A percentile compares a stretch with the other conserved stretches of the same genome.
These are phyloP conservation scores for Cantharis nigra DNA, from an alignment of 2,888 invertebrate species.

Conservation along the genomic window DNA sequence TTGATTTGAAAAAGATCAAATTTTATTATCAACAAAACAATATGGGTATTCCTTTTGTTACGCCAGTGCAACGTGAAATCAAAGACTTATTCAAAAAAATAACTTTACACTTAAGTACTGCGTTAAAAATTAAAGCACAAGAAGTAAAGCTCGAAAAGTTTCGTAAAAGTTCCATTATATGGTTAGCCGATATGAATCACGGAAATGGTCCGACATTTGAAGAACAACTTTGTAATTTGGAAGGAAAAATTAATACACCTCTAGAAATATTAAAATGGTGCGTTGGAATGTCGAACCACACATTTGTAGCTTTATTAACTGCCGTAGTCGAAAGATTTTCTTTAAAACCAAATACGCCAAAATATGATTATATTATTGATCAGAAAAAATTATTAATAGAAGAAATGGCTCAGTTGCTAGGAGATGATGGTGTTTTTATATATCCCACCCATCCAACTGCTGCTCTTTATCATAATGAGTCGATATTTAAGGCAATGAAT, in stretches of 20 bases:
- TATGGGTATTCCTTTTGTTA: conserved; percentile 70
- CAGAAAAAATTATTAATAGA: conserved; percentile 65
- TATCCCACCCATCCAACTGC: conserved; percentile 89
- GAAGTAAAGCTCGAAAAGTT: conserved; percentile 65
- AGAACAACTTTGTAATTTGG: conserved; percentile 67
- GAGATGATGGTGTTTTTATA: conserved; percentile 83
- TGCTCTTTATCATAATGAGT: conserved; percentile 88
- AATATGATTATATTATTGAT: conserved; percentile 64
- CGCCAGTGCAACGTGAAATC: conserved; percentile 76
- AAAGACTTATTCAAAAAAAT: conserved; percentile 66
- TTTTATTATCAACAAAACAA: conserved; percentile 84
- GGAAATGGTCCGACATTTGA: conserved; percentile 67
- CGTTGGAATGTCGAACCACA: conserved; percentile 77
- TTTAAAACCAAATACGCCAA: conserved; percentile 62
- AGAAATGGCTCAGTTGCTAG: conserved; percentile 71
- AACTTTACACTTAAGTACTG: conserved; percentile 61
- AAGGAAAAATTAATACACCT: conserved; percentile 64
- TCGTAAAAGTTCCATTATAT: conserved; percentile 69
- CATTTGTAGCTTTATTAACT: conserved; percentile 73
- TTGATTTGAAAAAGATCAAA: conserved; percentile 69
- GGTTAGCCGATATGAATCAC: conserved; percentile 75
- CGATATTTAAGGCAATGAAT: conserved; percentile 79
- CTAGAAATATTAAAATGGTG: conserved; percentile 76
- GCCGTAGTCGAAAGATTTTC: conserved; percentile 66
- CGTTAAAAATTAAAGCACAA: conserved; percentile 64